Percentiles rank a stretch among this genome's conserved stretches.
Conservation (phyloP, 2,888 invertebrate genomes). For the Philereme vetulata region DNA sequence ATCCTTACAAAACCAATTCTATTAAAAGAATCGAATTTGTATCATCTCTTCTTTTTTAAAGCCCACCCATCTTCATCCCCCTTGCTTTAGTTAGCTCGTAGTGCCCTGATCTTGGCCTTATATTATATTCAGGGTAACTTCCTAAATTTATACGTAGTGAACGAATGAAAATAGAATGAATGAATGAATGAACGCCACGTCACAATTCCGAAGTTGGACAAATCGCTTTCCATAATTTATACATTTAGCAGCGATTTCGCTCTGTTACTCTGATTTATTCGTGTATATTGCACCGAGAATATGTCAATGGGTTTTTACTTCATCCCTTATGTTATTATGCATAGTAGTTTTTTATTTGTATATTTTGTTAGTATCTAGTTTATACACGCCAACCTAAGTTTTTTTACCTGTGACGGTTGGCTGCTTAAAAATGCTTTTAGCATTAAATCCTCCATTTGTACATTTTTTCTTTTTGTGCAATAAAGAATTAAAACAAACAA, state of each 20-base stretch:
- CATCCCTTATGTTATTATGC: not conserved
- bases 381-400: no score
- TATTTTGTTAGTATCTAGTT: no score
- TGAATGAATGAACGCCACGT: constrained; percentile 33
- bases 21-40: no score
- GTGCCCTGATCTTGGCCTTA: not conserved
- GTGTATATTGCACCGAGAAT: constrained; percentile 12
- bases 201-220: constrained; percentile 44
- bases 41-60: no score
- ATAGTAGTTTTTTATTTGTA: not conserved
- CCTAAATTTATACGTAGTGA: constrained; percentile 14
- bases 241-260: constrained; percentile 40
- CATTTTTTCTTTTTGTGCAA: no score
- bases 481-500: no score
- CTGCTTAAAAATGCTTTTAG: no score
- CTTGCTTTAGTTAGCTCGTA: no score
- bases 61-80: no score
- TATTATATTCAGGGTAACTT: constrained; percentile 5
- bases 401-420: no score
- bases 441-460: no score
- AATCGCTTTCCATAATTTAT: constrained; percentile 47
- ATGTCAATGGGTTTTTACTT: constrained; percentile 3
- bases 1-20: no score
- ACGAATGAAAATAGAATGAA: constrained; percentile 40
- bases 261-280: constrained; percentile 42